A percentile compares a stretch with the other conserved stretches of the same genome.
phyloP scores from a whole-genome alignment of 1,140 invertebrate species.

The Caenorhabditis tropicalis region DNA sequence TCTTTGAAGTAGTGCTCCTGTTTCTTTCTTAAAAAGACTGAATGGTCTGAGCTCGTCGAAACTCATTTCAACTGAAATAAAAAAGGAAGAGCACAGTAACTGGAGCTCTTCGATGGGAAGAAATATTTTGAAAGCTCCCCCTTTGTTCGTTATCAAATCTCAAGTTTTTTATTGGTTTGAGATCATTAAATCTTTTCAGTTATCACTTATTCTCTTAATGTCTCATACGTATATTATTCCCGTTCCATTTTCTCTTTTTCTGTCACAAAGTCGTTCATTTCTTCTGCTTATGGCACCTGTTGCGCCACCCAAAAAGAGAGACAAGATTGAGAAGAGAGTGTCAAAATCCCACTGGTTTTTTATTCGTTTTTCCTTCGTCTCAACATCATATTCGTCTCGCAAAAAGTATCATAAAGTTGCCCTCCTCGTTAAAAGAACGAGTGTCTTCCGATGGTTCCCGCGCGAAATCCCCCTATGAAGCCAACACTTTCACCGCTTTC shows the following conservation, averaged over 20 bases:
- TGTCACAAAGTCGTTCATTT: constrained; percentile 13
- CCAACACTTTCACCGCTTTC: constrained; percentile 11
- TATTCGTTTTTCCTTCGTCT: neutral
- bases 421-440: constrained; percentile 14
- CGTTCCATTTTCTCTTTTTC: neutral
- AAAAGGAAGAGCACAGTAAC: too few relatives aligned
- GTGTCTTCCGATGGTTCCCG: constrained; percentile 26
- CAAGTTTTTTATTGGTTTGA: too few relatives aligned
- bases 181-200: too few relatives aligned
- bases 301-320: constrained; percentile 21
- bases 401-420: constrained; percentile 41
- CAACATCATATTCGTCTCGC: neutral
- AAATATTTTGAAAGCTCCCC: too few relatives aligned
- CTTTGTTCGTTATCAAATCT: too few relatives aligned
- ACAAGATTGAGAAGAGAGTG: constrained; percentile 8
- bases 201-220: neutral
- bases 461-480: neutral
- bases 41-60: too few relatives aligned
- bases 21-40: too few relatives aligned
- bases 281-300: constrained; percentile 30
- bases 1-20: too few relatives aligned
- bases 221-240: neutral
- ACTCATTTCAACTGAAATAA: too few relatives aligned
- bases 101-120: too few relatives aligned
- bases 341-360: constrained; percentile 44